Base-by-base conservation (phyloP, 2,113 vertebrate genomes). In the Eurystomus gularis region DNA sequence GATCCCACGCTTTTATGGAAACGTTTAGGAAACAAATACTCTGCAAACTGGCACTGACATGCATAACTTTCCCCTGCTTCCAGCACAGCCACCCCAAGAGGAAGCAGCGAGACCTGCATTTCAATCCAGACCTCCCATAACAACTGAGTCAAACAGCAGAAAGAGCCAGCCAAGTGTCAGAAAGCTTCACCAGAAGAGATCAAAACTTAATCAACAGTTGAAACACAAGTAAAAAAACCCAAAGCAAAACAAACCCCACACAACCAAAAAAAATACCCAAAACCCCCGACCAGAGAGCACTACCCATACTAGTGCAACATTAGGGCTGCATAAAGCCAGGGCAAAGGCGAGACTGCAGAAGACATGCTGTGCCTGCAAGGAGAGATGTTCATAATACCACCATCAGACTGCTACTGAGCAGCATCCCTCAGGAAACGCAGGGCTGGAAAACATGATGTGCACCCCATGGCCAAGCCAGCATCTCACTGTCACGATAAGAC, bases 341-440 rank as follows among this genome's bases (percentile, higher is more conserved):
- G 49, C 48, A 40, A 87, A 82, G 29, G 60, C 6, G 11, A 23
- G 60, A 23, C 29, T 28, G 44, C 13, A 58, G 49, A 57, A 42
- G 49, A 61, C 11, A 60, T 0, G 21, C 28, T 69, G 31, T 23
- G 78, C 39, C 57, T 60, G 46, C 51, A 8, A 26, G 31, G 24
- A 13, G 1, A 58, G 33, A 29, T 0, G 0, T 70, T 37, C 51
- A 28, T 0, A 55, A 3, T 6, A 52, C 2, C 64, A n/a, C 13
- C 2, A 1, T 14, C 58, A 42, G 65, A 23, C 37, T 35, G 54
- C 60, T 23, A 3, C 7, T 0, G 39, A 93, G 55, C 28, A 54
- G 55, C 51, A 51, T 11, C 69, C 39, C 37, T 46, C 60, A 6
- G 17, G 40, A 12, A 88, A 62, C 54, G 13, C 28, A 42, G 61